Conservation (phyloP, 30 jellyfish, hydroid and myxozoan genomes). For the Cassiopea xamachana region DNA sequence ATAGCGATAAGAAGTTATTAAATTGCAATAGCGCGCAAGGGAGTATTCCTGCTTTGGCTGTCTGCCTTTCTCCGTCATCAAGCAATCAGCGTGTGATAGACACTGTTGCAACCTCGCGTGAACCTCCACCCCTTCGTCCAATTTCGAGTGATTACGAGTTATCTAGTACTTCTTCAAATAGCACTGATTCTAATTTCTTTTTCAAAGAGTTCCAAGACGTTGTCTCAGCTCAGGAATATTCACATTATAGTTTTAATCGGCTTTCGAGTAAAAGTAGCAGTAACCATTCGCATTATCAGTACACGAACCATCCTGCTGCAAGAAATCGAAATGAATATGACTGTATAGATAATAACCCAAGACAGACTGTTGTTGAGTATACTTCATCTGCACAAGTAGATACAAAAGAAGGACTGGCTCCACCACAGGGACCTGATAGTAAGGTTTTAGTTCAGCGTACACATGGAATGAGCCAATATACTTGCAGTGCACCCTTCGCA, state of each 20-base stretch:
- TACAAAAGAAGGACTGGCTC: background rate
- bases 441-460: slow-evolving; percentile 22
- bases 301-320: background rate
- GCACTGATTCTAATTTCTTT: slow-evolving; percentile 57
- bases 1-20: background rate
- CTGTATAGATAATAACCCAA: background rate
- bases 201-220: slow-evolving; percentile 54
- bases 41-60: slow-evolving; percentile 69
- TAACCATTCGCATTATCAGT: background rate
- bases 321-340: background rate
- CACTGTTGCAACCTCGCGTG: slow-evolving; percentile 38
- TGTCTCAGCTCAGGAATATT: slow-evolving; percentile 7
- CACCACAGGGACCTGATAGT: background rate
- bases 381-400: background rate
- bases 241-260: slow-evolving; percentile 2
- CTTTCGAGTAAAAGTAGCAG: background rate
- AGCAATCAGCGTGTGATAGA: slow-evolving; percentile 20
- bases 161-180: slow-evolving; percentile 30
- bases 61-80: slow-evolving; percentile 67
- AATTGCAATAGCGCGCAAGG: background rate
- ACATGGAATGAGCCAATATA: slow-evolving; percentile 13
- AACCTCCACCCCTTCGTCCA: slow-evolving; percentile 80
- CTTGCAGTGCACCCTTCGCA: background rate
- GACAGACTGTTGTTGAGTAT: background rate
- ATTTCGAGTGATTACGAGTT: slow-evolving; percentile 64